Evolutionary conservation across 2,888 invertebrate genomes (phyloP).

Genomic region (Teinopalpus imperialis): DNA sequence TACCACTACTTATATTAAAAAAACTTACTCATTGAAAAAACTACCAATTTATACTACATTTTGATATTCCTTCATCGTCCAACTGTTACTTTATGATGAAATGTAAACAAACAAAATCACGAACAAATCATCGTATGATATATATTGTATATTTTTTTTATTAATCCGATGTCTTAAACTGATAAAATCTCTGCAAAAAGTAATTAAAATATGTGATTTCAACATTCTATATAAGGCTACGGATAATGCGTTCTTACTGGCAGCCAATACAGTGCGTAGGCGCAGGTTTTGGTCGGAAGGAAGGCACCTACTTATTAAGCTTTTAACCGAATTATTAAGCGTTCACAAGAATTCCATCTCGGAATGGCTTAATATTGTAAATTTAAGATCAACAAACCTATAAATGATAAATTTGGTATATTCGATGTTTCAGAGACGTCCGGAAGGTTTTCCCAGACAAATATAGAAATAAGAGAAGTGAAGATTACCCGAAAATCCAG

Average conservation of each 20-base stretch:
- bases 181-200: conserved; percentile 15
- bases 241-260: conserved; percentile 43
- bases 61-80: no score
- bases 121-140: no score
- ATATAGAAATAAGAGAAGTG: no score
- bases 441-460: not conserved
- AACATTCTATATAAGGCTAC: conserved; percentile 50
- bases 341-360: conserved; percentile 25
- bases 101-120: no score
- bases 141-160: no score
- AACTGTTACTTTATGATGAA: no score
- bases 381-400: conserved; percentile 16
- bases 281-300: conserved; percentile 46
- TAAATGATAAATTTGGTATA: conserved; percentile 1
- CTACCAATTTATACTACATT: no score
- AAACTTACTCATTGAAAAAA: no score
- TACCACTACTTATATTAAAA: no score
- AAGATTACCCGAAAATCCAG: no score
- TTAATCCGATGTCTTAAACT: not conserved
- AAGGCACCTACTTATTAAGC: conserved; percentile 29
- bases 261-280: conserved; percentile 45
- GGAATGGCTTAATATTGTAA: conserved; percentile 12
- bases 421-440: not conserved
- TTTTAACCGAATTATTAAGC: no score
- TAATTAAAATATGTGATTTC: conserved; percentile 39